Evolutionary conservation across 2,888 invertebrate species (phyloP), one percentile per base, ranked within the genome.

Genomic region (Phyllotreta striolata): DNA sequence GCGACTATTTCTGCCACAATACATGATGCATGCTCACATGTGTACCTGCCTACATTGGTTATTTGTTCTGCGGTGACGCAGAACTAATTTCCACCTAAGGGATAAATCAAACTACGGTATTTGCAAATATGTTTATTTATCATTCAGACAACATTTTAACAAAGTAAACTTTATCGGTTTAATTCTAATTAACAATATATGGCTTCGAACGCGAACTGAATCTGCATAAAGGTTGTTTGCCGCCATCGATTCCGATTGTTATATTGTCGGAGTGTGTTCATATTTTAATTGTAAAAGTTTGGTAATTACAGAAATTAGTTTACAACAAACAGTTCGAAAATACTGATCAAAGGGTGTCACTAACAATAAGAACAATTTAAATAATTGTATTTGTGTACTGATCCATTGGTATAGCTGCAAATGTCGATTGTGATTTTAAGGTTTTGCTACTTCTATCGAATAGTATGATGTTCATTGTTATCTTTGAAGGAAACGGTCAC

Each of bases 111-210:
- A 12, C 12, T 39, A 24, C 55, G 13, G 14, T 12, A 8, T 5
- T 13, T 6, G n/a, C 12, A 39, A 14, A 55, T 14, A 55, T 12
- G 39, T 55, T 55, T 55, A 14, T 47, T 13, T 14, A 14, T 13
- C 14, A 14, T 9, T 24, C 7, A 13, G 24, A 14, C 47, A 47
- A 47, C 47, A 14, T 47, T 47, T 47, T 47, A 47, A 47, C 47
- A 47, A 13, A 47, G 47, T 47, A 47, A 47, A 47, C 47, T 47
- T 47, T 47, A 47, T 24, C n/a, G 34, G 47, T 34, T 14, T 47
- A 24, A 47, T 47, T 14, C 10, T 6, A 14, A 14, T 47, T 47
- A 47, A 14, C 47, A 14, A 47, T 44, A 6, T 46, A 24, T 12
- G 47, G 8, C 14, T 47, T 47, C 47, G n/a, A 47, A 34, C 13